phyloP scores from a whole-genome alignment of 2,888 invertebrate genomes.

The Lithodes maja region DNA sequence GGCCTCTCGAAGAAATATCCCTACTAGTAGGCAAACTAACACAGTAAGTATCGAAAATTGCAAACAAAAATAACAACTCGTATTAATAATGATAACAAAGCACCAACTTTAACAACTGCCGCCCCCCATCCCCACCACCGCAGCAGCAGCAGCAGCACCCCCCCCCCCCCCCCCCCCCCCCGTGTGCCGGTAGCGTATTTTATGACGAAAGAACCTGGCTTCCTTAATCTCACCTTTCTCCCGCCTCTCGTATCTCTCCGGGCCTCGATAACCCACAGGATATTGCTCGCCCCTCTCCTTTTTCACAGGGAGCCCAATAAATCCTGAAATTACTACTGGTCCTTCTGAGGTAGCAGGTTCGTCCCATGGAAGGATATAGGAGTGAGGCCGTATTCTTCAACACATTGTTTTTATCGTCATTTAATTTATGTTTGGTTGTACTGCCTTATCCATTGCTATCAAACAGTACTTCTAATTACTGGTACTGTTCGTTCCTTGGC shows the following conservation, averaged over 20 bases:
- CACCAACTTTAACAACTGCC: not conserved
- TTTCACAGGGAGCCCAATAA: not conserved
- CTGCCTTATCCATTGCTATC: too few species aligned
- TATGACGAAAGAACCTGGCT: not conserved
- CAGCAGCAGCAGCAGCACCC: not conserved
- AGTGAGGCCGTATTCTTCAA: too few species aligned
- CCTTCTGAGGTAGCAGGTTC: not conserved
- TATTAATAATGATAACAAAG: not conserved
- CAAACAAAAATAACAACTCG: not conserved
- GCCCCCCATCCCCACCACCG: not conserved
- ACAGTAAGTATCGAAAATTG: not conserved
- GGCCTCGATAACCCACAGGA: not conserved
- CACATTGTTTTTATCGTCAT: too few species aligned
- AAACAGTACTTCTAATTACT: too few species aligned
- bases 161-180: not conserved
- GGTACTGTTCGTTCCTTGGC: too few species aligned
- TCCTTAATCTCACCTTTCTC: slow-evolving; percentile 14
- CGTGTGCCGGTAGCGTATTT: not conserved
- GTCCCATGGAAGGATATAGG: too few species aligned
- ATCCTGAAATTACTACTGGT: not conserved
- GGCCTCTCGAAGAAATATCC: too few species aligned
- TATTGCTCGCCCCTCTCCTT: not conserved
- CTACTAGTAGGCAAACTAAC: too few species aligned
- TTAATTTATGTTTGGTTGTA: too few species aligned
- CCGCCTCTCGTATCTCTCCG: not conserved